phyloP scores from a whole-genome alignment of 1,140 invertebrate species.

The Drosophila arizonae region DNA sequence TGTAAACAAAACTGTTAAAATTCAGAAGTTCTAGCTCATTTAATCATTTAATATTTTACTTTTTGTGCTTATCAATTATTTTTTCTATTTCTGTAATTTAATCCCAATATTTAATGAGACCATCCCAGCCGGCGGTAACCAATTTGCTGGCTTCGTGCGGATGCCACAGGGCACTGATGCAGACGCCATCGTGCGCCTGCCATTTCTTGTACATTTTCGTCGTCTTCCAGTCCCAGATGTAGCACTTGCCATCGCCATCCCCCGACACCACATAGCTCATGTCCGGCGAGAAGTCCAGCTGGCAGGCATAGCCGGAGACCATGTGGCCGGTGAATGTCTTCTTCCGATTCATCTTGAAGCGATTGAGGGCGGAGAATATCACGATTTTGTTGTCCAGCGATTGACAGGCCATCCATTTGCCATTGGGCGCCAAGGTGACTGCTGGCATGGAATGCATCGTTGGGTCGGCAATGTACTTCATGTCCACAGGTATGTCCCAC shows the following conservation, averaged over 20 bases:
- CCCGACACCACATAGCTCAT: constrained; percentile 99
- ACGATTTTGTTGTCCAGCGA: constrained; percentile 99
- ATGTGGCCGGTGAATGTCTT: constrained; percentile 99
- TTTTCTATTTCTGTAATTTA: constrained; percentile 83
- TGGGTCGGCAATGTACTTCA: constrained; percentile 99
- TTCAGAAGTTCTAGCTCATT: constrained; percentile 8
- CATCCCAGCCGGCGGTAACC: constrained; percentile 99
- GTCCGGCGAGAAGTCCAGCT: constrained; percentile 98
- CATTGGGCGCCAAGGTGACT: constrained; percentile 96
- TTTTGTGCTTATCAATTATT: constrained; percentile 46
- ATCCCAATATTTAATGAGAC: constrained; percentile 99
- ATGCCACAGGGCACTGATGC: constrained; percentile 97
- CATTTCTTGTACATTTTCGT: constrained; percentile 99
- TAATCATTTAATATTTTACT: constrained; percentile 47
- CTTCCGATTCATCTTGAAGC: constrained; percentile 98
- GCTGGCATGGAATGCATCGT: constrained; percentile 99
- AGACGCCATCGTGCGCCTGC: constrained; percentile 99
- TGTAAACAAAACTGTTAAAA: constrained; percentile 52
- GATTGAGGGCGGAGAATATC: constrained; percentile 98
- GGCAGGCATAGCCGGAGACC: constrained; percentile 99
- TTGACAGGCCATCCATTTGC: constrained; percentile 99
- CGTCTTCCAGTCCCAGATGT: constrained; percentile 99
- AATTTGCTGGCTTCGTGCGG: constrained; percentile 99
- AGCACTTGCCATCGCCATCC: constrained; percentile 99
- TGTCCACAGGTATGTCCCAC: constrained; percentile 99